Evolutionary conservation across 2,888 invertebrate species (phyloP).

Genomic region (Melieria omissa): DNA sequence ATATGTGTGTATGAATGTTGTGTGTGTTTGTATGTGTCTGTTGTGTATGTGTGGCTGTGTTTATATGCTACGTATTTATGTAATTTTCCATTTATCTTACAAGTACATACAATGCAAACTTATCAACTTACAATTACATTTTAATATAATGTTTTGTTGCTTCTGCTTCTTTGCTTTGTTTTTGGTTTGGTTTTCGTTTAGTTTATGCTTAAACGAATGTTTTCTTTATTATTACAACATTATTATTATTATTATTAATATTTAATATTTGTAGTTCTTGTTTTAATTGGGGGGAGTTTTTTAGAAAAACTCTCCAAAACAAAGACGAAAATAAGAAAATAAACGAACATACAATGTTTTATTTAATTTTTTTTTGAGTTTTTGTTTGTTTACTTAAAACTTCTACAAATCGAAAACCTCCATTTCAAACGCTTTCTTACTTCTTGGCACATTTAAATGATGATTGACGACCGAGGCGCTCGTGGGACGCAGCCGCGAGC

Average conservation of each 20-base stretch:
- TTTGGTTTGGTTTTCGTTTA: neutral
- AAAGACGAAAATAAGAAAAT: too few relatives aligned
- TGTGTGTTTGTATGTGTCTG: neutral
- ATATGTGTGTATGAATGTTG: neutral
- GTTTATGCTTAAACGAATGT: neutral
- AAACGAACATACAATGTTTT: too few relatives aligned
- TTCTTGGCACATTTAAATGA: constrained; percentile 65
- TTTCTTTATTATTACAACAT: neutral
- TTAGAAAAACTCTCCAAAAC: too few relatives aligned
- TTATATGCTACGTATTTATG: constrained; percentile 5
- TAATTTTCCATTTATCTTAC: too few relatives aligned
- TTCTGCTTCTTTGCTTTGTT: constrained; percentile 35
- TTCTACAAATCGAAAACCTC: constrained; percentile 70
- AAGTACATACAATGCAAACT: too few relatives aligned
- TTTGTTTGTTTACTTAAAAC: too few relatives aligned
- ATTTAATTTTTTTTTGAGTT: too few relatives aligned
- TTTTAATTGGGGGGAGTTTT: too few relatives aligned
- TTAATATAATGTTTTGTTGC: too few relatives aligned
- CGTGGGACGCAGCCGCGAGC: constrained; percentile 48
- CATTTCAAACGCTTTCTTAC: constrained; percentile 71
- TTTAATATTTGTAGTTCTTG: neutral
- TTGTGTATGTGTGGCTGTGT: neutral
- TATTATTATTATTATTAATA: neutral
- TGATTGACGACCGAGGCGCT: constrained; percentile 44
- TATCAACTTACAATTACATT: too few relatives aligned